A percentile compares a stretch with the other conserved stretches of the same genome.
Conservation (phyloP, 2,797 vertebrate species). For the Rhynchotus rufescens region DNA sequence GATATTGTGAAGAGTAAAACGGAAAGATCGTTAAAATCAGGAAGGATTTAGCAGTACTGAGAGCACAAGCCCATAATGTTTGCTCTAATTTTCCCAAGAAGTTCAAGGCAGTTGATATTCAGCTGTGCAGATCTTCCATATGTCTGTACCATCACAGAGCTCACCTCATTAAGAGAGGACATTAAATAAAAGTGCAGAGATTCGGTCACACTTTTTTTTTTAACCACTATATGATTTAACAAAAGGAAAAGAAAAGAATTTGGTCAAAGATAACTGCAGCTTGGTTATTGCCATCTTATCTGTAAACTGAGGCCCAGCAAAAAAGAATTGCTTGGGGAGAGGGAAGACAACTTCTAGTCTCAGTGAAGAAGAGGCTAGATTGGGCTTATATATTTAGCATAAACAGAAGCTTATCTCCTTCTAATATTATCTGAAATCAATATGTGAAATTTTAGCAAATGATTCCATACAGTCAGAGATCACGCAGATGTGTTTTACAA, state of each 20-base stretch:
- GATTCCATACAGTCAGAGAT: background rate
- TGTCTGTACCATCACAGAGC: background rate
- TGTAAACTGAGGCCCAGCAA: background rate
- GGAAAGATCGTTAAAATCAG: background rate
- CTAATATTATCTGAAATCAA: background rate
- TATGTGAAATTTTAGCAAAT: background rate
- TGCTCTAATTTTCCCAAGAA: background rate
- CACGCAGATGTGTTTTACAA: background rate
- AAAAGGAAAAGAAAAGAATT: background rate
- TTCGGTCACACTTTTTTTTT: background rate
- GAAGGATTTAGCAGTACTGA: background rate
- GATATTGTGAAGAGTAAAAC: rapidly evolving
- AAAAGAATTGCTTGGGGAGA: background rate
- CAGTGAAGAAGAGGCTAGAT: background rate
- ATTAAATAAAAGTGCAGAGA: background rate
- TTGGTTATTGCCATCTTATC: background rate
- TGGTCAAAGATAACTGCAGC: background rate
- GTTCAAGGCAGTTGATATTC: background rate
- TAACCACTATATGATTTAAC: background rate
- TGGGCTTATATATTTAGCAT: background rate
- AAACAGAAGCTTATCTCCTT: background rate
- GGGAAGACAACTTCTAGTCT: background rate
- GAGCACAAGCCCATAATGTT: background rate
- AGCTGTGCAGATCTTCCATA: background rate
- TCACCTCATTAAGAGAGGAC: rapidly evolving